These are phyloP conservation scores for Strigops habroptila DNA, from an alignment of 2,113 vertebrate genomes.

Conservation along the genomic window DNA sequence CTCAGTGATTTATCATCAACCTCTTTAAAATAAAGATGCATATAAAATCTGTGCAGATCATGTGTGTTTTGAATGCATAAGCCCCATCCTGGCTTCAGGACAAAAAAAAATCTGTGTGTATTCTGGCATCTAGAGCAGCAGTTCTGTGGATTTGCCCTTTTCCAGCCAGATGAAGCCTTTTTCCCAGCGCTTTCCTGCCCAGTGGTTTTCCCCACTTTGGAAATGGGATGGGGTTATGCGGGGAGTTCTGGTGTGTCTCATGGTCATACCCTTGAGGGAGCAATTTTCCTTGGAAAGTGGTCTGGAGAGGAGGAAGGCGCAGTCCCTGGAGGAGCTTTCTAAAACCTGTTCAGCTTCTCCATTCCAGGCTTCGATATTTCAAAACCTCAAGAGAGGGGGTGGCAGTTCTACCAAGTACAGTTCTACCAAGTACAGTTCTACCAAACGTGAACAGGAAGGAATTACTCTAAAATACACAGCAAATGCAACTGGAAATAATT, in stretches of 20 bases:
- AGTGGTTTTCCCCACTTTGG: too few relatives aligned
- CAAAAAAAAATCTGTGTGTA: not conserved
- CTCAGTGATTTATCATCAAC: not conserved
- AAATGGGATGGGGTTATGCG: not conserved
- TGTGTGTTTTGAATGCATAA: not conserved
- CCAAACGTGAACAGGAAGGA: not conserved
- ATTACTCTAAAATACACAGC: not conserved
- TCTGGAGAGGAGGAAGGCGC: not conserved
- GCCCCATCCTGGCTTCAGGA: not conserved
- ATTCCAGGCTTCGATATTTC: not conserved
- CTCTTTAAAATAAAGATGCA: not conserved
- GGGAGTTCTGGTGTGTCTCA: not conserved
- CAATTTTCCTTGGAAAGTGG: not conserved
- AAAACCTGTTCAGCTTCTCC: too few relatives aligned
- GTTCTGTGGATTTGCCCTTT: not conserved
- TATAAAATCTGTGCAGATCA: not conserved
- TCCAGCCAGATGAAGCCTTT: not conserved
- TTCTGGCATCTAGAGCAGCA: not conserved
- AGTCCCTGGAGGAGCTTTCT: not conserved
- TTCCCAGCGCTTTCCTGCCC: too few relatives aligned
- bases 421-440: not conserved
- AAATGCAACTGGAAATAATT: not conserved
- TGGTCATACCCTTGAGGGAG: not conserved
- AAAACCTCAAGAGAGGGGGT: not conserved
- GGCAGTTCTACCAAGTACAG: not conserved